phyloP scores from a whole-genome alignment of 2,888 invertebrate species.

The Peribatodes rhomboidaria region DNA sequence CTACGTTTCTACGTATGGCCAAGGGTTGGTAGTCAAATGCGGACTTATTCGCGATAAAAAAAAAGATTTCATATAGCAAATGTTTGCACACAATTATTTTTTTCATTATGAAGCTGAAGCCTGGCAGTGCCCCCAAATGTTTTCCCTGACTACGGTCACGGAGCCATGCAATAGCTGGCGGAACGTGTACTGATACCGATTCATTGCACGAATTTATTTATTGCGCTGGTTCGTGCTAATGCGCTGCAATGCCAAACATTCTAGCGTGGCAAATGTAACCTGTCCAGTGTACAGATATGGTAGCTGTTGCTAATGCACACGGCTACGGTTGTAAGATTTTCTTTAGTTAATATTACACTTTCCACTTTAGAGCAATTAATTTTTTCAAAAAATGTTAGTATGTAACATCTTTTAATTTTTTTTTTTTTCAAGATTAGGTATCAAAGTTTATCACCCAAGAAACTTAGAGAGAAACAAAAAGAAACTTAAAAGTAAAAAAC shows the following conservation, averaged over 20 bases:
- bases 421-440: no score
- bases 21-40: no score
- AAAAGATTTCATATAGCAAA: no score
- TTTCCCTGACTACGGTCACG: slow-evolving; percentile 21
- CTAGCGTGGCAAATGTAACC: slow-evolving; percentile 27
- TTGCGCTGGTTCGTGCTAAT: slow-evolving; percentile 40
- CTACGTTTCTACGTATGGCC: no score
- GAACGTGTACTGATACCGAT: slow-evolving; percentile 50
- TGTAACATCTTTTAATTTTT: no score
- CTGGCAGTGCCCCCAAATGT: neutral
- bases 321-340: neutral
- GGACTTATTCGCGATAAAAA: no score
- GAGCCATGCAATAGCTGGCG: slow-evolving; percentile 51
- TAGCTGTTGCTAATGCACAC: slow-evolving; percentile 3
- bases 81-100: neutral
- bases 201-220: slow-evolving; percentile 54
- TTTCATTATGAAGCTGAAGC: neutral
- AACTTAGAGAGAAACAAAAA: no score
- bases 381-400: no score
- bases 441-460: no score
- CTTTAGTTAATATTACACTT: no score
- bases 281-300: slow-evolving; percentile 4
- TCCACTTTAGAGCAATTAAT: no score
- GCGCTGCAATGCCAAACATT: slow-evolving; percentile 45
- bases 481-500: no score